These are phyloP conservation scores for Bruchidius siliquastri DNA, from an alignment of 2,888 invertebrate species.

Conservation along the genomic window DNA sequence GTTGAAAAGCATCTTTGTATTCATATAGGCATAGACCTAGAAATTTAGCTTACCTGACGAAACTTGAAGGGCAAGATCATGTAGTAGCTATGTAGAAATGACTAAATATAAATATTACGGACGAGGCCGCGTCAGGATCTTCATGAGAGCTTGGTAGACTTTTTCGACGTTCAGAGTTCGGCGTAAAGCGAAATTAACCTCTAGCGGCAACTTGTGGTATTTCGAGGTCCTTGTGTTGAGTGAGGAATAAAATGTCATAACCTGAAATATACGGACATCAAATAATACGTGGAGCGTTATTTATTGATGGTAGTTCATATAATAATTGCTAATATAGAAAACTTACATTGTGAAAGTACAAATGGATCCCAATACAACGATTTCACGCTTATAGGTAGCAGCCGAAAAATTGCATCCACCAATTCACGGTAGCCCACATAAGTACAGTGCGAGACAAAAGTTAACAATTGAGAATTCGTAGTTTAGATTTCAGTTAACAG, in stretches of 20 bases:
- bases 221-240: neutral
- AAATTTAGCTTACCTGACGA: neutral
- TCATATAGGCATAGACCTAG: neutral
- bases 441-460: neutral
- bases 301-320: neutral
- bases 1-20: neutral
- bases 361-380: neutral
- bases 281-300: neutral
- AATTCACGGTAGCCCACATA: neutral
- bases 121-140: neutral
- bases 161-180: neutral
- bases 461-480: neutral
- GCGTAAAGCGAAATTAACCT: neutral
- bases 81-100: neutral
- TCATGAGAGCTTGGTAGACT: neutral
- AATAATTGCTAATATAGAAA: neutral
- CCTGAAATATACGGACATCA: neutral
- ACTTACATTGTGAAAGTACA: neutral
- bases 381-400: neutral
- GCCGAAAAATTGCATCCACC: neutral
- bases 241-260: neutral
- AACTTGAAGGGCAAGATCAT: neutral
- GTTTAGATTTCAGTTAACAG: neutral
- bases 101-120: neutral
- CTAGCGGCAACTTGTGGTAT: neutral